These are phyloP conservation scores for Leptinotarsa peninsularis DNA, from an alignment of 2,888 invertebrate genomes.

Conservation along the genomic window DNA sequence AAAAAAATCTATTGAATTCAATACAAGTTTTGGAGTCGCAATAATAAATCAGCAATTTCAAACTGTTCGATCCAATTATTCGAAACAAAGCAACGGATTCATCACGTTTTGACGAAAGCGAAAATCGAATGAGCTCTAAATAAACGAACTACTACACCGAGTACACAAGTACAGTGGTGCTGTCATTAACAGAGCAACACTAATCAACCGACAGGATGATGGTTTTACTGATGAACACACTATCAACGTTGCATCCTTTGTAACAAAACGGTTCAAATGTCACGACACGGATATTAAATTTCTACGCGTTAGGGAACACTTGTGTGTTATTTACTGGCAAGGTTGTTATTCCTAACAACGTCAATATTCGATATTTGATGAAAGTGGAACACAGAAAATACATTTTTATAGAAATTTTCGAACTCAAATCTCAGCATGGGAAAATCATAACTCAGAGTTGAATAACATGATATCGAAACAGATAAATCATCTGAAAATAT, in stretches of 20 bases:
- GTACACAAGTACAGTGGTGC: slow-evolving; percentile 45
- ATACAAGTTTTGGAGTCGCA: background rate
- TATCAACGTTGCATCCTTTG: slow-evolving; percentile 39
- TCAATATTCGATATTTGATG: background rate
- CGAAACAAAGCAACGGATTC: slow-evolving; percentile 49
- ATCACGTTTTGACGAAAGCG: slow-evolving; percentile 48
- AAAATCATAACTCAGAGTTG: background rate
- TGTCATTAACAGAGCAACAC: slow-evolving; percentile 51
- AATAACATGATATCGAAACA: too few species aligned
- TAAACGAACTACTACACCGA: slow-evolving; percentile 48
- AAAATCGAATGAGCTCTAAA: slow-evolving; percentile 53
- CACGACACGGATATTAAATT: slow-evolving; percentile 52
- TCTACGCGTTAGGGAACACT: slow-evolving; percentile 42
- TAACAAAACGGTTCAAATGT: slow-evolving; percentile 47
- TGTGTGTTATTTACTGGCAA: slow-evolving; percentile 24
- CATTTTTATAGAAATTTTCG: too few species aligned
- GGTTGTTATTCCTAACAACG: background rate
- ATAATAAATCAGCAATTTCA: slow-evolving; percentile 26
- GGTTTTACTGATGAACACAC: slow-evolving; percentile 48
- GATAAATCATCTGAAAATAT: too few species aligned
- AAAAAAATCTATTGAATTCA: background rate
- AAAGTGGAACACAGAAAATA: background rate
- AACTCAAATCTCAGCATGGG: background rate
- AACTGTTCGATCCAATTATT: slow-evolving; percentile 33
- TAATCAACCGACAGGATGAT: slow-evolving; percentile 51